A percentile compares a stretch with the other conserved stretches of the same genome.
Evolutionary conservation across 2,888 invertebrate genomes (phyloP).

Genomic region (Tiliacea citrago): DNA sequence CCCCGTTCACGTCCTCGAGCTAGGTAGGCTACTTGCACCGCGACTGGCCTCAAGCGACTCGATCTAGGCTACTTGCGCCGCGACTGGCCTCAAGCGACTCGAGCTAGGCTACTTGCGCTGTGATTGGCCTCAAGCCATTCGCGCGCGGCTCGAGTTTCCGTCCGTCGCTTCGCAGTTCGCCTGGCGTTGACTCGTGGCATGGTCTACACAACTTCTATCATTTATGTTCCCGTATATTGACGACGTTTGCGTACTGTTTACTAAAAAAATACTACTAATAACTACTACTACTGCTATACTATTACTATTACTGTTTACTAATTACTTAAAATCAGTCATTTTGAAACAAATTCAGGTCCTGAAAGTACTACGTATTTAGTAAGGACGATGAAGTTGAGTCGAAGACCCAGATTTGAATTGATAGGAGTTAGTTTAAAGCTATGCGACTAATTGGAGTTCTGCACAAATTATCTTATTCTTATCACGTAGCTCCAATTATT

Average conservation of each 20-base stretch:
- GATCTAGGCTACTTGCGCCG: too few species aligned
- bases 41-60: neutral
- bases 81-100: too few species aligned
- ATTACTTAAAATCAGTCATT: neutral
- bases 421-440: constrained; percentile 17
- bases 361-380: constrained; percentile 8
- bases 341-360: neutral
- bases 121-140: too few species aligned
- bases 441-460: constrained; percentile 1
- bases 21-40: neutral
- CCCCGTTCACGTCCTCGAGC: neutral
- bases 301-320: too few species aligned
- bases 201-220: neutral
- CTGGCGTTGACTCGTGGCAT: neutral
- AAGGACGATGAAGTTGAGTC: neutral
- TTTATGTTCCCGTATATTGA: neutral
- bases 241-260: neutral
- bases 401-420: neutral
- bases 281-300: too few species aligned
- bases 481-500: constrained; percentile 12
- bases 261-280: too few species aligned
- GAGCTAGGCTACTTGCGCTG: too few species aligned
- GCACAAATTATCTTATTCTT: constrained; percentile 3
- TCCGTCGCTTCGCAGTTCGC: too few species aligned
- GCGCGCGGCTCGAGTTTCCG: too few species aligned